Percentiles rank a stretch among this genome's conserved stretches.
Conservation (phyloP, 1,140 invertebrate species). For the Listronotus bonariensis region DNA sequence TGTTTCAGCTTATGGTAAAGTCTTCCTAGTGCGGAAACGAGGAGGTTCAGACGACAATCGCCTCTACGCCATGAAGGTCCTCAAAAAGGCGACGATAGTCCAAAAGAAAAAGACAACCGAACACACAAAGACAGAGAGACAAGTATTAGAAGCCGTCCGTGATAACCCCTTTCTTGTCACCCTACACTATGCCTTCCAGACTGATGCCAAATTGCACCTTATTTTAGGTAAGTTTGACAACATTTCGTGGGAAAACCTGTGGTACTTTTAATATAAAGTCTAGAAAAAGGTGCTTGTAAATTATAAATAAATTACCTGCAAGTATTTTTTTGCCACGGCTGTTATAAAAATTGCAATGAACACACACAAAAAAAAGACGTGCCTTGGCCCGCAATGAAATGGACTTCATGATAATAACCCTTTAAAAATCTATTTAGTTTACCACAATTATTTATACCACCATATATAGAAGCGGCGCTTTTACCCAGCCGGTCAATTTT, state of each 20-base stretch:
- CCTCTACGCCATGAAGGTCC: slow-evolving; percentile 93
- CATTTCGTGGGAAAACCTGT: too few relatives aligned
- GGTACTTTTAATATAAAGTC: too few relatives aligned
- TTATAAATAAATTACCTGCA: neutral
- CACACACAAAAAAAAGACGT: too few relatives aligned
- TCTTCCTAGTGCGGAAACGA: slow-evolving; percentile 87
- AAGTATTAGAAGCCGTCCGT: slow-evolving; percentile 86
- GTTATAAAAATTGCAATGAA: too few relatives aligned
- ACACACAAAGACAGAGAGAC: slow-evolving; percentile 89
- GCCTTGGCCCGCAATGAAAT: too few relatives aligned
- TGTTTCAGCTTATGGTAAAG: slow-evolving; percentile 90
- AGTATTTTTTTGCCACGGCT: too few relatives aligned
- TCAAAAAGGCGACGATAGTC: slow-evolving; percentile 88
- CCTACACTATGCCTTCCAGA: slow-evolving; percentile 93
- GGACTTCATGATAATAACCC: too few relatives aligned
- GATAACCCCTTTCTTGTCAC: slow-evolving; percentile 91
- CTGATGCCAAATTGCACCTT: slow-evolving; percentile 87
- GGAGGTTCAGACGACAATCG: slow-evolving; percentile 78
- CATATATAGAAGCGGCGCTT: too few relatives aligned
- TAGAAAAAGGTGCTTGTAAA: too few relatives aligned
- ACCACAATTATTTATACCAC: too few relatives aligned
- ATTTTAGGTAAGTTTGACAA: slow-evolving; percentile 78
- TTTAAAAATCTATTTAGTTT: too few relatives aligned
- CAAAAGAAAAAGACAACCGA: slow-evolving; percentile 93
- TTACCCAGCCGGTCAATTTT: too few relatives aligned